Base-by-base conservation (phyloP, 2,888 invertebrate genomes). In the Lithosia quadra region DNA sequence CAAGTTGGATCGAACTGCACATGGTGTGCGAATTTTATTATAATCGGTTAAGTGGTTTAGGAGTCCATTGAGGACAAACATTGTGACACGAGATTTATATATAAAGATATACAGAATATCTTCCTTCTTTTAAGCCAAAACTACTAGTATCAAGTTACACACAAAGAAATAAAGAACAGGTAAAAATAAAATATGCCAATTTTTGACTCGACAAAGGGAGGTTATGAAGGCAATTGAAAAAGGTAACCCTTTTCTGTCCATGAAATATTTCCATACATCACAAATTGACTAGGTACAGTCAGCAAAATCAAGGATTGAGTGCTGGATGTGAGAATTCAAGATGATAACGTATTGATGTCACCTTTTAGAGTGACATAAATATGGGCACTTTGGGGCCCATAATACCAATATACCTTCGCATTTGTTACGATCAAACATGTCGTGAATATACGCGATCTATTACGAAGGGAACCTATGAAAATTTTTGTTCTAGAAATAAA, bases 341-440 rank as follows among this genome's bases (percentile, higher is more conserved):
- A 22, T 63, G 53, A 56, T 53, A 36, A 21, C 39, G 33, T 65
- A 65, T 65, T 53, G 62, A 21, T 49, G 33, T 55, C 53, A 62
- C 34, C 55, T 49, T 64, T 68, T 61, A 33, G 22, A 60, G 28
- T 63, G 24, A 66, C 56, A 57, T 28, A 28, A 28, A 28, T 28
- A 28, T 28, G 28, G 28, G 28, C 28, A 28, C 28, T 11, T 63
- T 66, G 18, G n/a, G n/a, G 22, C 33, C 21, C 4, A 53, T 34
- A 34, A 18, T 61, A 43, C 7, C 10, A 63, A 68, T 68, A 68
- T 60, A 64, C 22, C 4, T 55, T 22, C 10, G 39, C 69, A 57
- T 70, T 68, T 65, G 63, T 71, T 68, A 68, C 65, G 68, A 70
- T 75, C 73, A n/a, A 34, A 66, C n/a, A n/a, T 55, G 55, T 28